Base-by-base conservation (phyloP, 2,888 invertebrate genomes). In the Drosophila nigricruria region DNA sequence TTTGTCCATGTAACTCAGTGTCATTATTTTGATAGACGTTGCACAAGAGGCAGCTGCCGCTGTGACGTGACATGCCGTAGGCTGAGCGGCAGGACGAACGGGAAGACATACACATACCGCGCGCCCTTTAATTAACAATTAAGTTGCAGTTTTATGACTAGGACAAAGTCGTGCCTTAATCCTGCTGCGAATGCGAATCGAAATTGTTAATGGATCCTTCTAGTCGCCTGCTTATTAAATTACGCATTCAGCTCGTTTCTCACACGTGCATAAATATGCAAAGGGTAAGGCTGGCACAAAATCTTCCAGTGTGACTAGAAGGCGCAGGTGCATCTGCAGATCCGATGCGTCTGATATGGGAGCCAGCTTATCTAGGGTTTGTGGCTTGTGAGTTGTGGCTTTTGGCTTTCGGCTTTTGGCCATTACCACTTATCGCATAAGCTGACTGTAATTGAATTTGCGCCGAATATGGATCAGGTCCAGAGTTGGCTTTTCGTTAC, bases 71-170 rank as follows among this genome's bases (percentile, higher is more conserved):
- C 77, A 50, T 43, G 79, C 79, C 77, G 60, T 67, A 70, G 70
- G 79, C 61, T 23, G 20, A 36, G 25, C 50, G 49, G 25, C 38
- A 25, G 56, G 50, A 42, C 56, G 3, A 6, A n/a, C 18, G 25
- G n/a, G 40, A 16, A 16, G n/a, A 2, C 38, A n/a, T 23, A n/a
- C 23, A 16, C 10, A 49, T 10, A 23, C n/a, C 18, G 53, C 54
- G 49, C 76, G 79, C 68, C 81, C 85, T 88, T 90, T 82, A 90
- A 90, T 90, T 89, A 90, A 88, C 88, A 88, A 90, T 90, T 89
- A 88, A 85, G 65, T 90, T 73, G 80, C 71, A 79, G 61, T 79
- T 88, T 90, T 90, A 83, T 81, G 66, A 65, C 38, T 65, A 54
- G n/a, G 80, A 75, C 82, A 66, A 77, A 72, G 65, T 79, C 66